These are phyloP conservation scores for Datnioides undecimradiatus DNA, from an alignment of 2,113 vertebrate species.

Conservation along the genomic window DNA sequence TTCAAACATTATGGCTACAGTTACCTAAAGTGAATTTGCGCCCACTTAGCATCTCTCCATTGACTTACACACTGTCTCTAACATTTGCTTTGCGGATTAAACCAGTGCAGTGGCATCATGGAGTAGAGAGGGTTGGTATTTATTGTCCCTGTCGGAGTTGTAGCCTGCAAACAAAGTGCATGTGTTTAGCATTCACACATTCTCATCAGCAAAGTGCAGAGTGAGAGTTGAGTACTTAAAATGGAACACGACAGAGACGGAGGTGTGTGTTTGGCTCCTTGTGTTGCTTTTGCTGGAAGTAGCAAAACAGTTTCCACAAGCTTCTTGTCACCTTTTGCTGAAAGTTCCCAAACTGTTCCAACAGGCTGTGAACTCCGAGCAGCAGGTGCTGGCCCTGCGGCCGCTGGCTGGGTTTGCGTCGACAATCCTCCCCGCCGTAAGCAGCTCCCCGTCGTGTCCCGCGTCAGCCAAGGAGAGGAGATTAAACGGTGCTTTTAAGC, in stretches of 20 bases:
- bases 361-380: neutral
- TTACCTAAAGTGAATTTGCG: no score
- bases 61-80: no score
- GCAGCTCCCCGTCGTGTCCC: neutral
- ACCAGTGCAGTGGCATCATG: no score
- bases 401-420: neutral
- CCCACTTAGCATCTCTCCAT: no score
- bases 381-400: neutral
- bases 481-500: neutral
- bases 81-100: no score
- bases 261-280: neutral
- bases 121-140: no score
- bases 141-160: no score
- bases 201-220: neutral
- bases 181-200: neutral
- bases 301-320: neutral
- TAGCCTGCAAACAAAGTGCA: no score
- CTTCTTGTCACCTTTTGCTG: neutral
- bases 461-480: neutral
- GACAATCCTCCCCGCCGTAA: neutral
- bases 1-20: no score
- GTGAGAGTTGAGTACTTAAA: neutral
- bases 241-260: neutral
- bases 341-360: neutral
- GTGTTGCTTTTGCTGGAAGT: neutral